Evolutionary conservation across 2,113 vertebrate genomes (phyloP).

Genomic region (Cyanoderma ruficeps): DNA sequence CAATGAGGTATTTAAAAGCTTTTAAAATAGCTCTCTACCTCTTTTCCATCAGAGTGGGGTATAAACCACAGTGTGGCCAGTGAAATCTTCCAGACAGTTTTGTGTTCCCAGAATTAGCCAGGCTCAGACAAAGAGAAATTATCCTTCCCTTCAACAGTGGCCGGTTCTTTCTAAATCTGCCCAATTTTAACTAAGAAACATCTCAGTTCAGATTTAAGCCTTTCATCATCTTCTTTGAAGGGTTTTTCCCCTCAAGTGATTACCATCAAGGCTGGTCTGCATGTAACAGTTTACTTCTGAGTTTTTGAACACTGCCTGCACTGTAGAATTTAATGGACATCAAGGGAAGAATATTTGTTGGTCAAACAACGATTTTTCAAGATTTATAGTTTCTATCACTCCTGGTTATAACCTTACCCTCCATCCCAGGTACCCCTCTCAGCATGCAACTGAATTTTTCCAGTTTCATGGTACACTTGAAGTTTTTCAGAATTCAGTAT

Average conservation of each 20-base stretch:
- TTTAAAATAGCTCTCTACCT: background rate
- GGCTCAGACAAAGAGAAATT: background rate
- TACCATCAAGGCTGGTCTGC: background rate
- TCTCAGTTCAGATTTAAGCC: background rate
- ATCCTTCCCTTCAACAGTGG: background rate
- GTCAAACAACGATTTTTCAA: slow-evolving; percentile 46
- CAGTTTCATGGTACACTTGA: slow-evolving; percentile 53
- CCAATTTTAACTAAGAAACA: background rate
- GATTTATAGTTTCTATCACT: slow-evolving; percentile 64
- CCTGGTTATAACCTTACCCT: slow-evolving; percentile 38
- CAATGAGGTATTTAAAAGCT: background rate
- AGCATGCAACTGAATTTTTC: slow-evolving; percentile 65
- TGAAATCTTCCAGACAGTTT: background rate
- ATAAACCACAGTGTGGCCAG: background rate
- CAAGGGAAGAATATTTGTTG: slow-evolving; percentile 49
- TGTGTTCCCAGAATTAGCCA: background rate
- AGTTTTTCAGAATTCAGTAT: slow-evolving; percentile 61
- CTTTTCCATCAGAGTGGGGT: background rate
- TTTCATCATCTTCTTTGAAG: background rate
- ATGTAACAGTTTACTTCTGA: background rate
- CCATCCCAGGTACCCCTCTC: slow-evolving; percentile 27
- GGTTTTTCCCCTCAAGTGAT: background rate
- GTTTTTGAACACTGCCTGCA: background rate
- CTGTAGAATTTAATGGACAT: slow-evolving; percentile 61
- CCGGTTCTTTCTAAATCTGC: background rate